Base-by-base conservation (phyloP, 1,140 invertebrate species). In the Drosophila mojavensis region DNA sequence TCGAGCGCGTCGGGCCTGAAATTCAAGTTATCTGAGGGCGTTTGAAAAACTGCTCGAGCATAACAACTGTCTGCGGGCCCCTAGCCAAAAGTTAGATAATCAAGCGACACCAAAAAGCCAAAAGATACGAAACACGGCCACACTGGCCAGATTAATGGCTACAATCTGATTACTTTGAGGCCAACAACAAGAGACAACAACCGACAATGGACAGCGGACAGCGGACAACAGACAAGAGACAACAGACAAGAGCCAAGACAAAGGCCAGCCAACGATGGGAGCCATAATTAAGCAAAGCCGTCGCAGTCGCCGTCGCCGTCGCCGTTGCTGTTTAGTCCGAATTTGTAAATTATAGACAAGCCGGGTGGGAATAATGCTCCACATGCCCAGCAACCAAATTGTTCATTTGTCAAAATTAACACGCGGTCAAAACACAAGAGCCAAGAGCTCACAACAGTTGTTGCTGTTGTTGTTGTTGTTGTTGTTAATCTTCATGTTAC, bases 381-480 rank as follows among this genome's bases (percentile, higher is more conserved):
- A 86, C 54, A 83, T 85, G 82, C 67, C 65, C 76, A 73, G 36
- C 83, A 74, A 79, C 71, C 83, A 79, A 86, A 79, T 77, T 75
- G 74, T 89, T 88, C 84, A 88, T 88, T 89, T 88, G 80, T 88
- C 84, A 88, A 88, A 88, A 89, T 88, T 88, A 88, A 89, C 84
- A 89, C 83, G 68, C 67, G 13, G 51, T 67, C 55, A 48, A 68
- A 39, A 70, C 63, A 36, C 68, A 64, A 72, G 41, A 60, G 67
- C 36, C 69, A 64, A 73, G 41, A 60, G 62, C 47, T 45, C 15
- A n/a, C 17, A 54, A 15, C 1, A 24, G 20, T 24, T 24, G 17
- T 24, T 24, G 9, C 10, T 24, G 47, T 24, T 47, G 48, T 30
- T 59, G 54, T 53, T 56, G 61, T 53, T 51, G n/a, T 58, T 64